phyloP scores from a whole-genome alignment of 37 sponge, comb jelly and placozoan species.

The Lycopodina hypogea region DNA sequence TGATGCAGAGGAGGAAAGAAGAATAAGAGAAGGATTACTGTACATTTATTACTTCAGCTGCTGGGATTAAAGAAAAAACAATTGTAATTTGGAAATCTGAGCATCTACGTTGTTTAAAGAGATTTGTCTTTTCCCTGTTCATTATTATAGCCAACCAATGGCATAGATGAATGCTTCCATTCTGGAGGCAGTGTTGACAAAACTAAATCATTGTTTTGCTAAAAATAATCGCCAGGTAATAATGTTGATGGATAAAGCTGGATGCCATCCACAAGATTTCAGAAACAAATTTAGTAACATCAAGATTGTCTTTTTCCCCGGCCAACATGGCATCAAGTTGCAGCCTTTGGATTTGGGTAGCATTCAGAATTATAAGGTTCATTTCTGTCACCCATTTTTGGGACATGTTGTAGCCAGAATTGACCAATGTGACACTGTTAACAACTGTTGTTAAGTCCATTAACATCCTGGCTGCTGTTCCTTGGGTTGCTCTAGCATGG shows the following conservation, averaged over 20 bases:
- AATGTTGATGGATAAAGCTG: constrained; percentile 21
- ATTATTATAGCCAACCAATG: constrained; percentile 48
- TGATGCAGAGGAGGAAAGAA: constrained; percentile 64
- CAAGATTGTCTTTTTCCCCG: constrained; percentile 48
- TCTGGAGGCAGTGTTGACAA: neutral
- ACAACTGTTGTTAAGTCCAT: constrained; percentile 57
- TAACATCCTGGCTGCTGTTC: constrained; percentile 51
- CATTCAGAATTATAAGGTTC: constrained; percentile 25
- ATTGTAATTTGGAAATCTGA: constrained; percentile 18
- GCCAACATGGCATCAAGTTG: constrained; percentile 55
- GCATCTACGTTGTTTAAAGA: constrained; percentile 55
- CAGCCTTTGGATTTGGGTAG: too few relatives aligned
- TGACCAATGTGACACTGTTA: constrained; percentile 24
- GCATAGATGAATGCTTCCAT: constrained; percentile 59
- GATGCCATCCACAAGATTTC: constrained; percentile 19
- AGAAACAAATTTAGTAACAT: constrained; percentile 12
- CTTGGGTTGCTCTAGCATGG: constrained; percentile 69
- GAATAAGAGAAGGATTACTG: constrained; percentile 48
- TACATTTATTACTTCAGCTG: constrained; percentile 66
- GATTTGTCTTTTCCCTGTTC: constrained; percentile 33
- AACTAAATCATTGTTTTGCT: constrained; percentile 3
- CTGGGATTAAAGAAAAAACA: constrained; percentile 38
- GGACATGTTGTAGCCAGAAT: constrained; percentile 38
- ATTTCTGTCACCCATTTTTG: constrained; percentile 4
- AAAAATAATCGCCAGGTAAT: neutral